These are phyloP conservation scores for Neosilurus mollespiculum DNA, from an alignment of 2,797 vertebrate species.

Conservation along the genomic window DNA sequence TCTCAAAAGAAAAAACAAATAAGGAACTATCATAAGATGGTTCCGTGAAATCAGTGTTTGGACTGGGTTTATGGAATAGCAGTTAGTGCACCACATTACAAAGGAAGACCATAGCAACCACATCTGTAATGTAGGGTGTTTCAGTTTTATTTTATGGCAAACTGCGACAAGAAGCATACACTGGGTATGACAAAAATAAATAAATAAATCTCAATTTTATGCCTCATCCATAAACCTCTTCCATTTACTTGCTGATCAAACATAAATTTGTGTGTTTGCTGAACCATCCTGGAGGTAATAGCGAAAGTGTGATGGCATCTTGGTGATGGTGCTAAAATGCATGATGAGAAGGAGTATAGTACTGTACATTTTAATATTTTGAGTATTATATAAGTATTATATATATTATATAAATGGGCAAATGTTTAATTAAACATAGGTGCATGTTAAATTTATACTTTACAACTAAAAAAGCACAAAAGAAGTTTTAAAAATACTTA, in stretches of 20 bases:
- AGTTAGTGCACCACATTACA: not conserved
- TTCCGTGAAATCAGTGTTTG: not conserved
- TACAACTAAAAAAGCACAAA: not conserved
- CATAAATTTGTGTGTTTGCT: conserved; percentile 23
- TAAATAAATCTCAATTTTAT: not conserved
- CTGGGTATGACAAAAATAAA: not conserved
- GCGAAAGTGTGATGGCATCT: conserved; percentile 23
- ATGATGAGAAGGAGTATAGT: not conserved
- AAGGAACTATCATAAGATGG: not conserved
- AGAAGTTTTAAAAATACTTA: not conserved
- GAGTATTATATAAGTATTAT: too few relatives aligned
- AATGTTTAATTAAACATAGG: not conserved
- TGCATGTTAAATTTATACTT: conserved; percentile 5
- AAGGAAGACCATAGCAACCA: not conserved
- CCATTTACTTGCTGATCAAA: not conserved
- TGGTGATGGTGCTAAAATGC: not conserved
- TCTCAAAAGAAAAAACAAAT: conserved; percentile 9
- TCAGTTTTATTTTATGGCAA: not conserved
- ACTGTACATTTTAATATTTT: not conserved
- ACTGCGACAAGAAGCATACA: not conserved
- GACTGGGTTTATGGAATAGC: not conserved
- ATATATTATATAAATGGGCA: not conserved
- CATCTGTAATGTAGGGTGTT: not conserved
- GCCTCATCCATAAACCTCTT: not conserved
- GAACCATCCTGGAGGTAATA: conserved; percentile 33